Conservation (phyloP, 2,888 invertebrate species). For the Pollenia griseotomentosa region DNA sequence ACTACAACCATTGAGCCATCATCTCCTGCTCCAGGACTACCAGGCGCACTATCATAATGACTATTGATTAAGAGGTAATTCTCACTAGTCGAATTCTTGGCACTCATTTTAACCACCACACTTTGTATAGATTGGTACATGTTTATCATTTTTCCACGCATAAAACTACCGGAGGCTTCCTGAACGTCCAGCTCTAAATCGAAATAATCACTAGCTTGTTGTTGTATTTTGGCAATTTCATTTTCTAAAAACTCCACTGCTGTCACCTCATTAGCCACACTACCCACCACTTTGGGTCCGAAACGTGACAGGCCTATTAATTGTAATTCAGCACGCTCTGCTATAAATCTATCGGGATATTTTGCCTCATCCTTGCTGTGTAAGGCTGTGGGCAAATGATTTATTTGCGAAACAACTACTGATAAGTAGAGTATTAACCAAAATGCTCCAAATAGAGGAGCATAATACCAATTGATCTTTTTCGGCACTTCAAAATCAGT, state of each 20-base stretch:
- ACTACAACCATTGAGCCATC: slow-evolving; percentile 87
- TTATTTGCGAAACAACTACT: slow-evolving; percentile 78
- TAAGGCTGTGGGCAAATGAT: slow-evolving; percentile 78
- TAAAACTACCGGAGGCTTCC: slow-evolving; percentile 80
- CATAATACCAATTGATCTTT: slow-evolving; percentile 82
- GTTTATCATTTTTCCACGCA: slow-evolving; percentile 81
- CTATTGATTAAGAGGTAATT: slow-evolving; percentile 90
- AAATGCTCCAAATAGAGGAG: slow-evolving; percentile 79
- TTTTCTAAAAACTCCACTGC: slow-evolving; percentile 85
- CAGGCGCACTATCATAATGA: slow-evolving; percentile 95
- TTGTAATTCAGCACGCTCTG: slow-evolving; percentile 88
- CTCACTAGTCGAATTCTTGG: slow-evolving; percentile 77
- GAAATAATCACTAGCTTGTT: slow-evolving; percentile 78
- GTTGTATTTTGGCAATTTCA: slow-evolving; percentile 79
- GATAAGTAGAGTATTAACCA: slow-evolving; percentile 80
- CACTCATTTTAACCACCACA: slow-evolving; percentile 81
- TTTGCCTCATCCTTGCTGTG: slow-evolving; percentile 76
- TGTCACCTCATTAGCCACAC: slow-evolving; percentile 88
- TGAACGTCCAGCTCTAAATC: slow-evolving; percentile 81
- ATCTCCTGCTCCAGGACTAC: slow-evolving; percentile 91
- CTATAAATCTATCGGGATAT: slow-evolving; percentile 86
- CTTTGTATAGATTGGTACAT: slow-evolving; percentile 83
- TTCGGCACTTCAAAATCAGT: slow-evolving; percentile 80
- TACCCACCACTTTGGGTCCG: slow-evolving; percentile 90
- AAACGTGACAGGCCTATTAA: slow-evolving; percentile 87